Evolutionary conservation across 2,797 vertebrate species (phyloP).

Genomic region (Rhynchonycteris naso): DNA sequence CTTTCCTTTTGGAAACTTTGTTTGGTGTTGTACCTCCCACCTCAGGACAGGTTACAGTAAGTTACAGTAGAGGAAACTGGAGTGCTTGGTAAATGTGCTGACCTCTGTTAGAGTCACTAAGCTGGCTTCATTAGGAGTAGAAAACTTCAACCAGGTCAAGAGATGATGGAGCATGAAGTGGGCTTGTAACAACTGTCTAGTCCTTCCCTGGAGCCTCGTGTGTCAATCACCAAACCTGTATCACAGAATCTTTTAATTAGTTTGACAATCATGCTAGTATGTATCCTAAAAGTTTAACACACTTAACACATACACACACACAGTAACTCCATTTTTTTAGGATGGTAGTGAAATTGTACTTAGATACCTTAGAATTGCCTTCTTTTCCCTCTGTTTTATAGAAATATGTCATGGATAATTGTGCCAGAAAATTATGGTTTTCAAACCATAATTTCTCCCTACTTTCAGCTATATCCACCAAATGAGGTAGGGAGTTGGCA

Average conservation of each 20-base stretch:
- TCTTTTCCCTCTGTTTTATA: neutral
- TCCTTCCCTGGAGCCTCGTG: neutral
- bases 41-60: neutral
- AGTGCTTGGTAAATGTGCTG: neutral
- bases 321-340: neutral
- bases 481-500: neutral
- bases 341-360: neutral
- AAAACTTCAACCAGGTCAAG: neutral
- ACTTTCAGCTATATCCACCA: neutral
- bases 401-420: neutral
- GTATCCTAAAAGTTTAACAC: neutral
- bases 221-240: neutral
- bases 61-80: neutral
- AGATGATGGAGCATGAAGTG: neutral
- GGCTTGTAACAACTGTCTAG: neutral
- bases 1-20: neutral
- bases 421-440: constrained; percentile 29
- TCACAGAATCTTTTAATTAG: neutral
- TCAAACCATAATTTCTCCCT: neutral
- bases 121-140: neutral
- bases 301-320: neutral
- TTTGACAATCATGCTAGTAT: neutral
- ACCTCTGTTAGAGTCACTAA: constrained; percentile 11
- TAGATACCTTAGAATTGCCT: constrained; percentile 6
- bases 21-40: neutral